Conservation (phyloP, 2,888 invertebrate species). For the Andrena hattorfiana region DNA sequence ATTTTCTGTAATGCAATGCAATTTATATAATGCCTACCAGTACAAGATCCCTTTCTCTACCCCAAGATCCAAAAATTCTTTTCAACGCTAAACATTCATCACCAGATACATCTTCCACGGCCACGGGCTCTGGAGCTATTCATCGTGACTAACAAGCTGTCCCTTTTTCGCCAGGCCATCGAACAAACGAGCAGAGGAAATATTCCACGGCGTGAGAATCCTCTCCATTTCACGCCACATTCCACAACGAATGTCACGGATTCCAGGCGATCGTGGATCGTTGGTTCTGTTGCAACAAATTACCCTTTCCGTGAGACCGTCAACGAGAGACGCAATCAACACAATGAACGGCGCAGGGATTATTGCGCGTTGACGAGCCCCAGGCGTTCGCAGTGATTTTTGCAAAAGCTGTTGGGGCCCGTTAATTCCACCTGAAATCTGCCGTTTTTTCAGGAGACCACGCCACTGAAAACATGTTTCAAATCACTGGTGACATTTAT, state of each 20-base stretch:
- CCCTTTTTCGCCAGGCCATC: conserved; percentile 6
- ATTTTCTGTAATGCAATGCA: too few species aligned
- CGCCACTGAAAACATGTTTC: not conserved
- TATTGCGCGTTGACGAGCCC: conserved; percentile 9
- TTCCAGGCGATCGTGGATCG: not conserved
- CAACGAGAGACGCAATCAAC: conserved; percentile 23
- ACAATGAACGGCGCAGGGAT: conserved; percentile 23
- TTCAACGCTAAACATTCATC: not conserved
- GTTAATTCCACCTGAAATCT: conserved; percentile 26
- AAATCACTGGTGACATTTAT: too few species aligned
- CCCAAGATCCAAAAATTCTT: not conserved
- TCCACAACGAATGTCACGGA: not conserved
- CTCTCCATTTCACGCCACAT: not conserved
- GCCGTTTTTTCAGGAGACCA: not conserved
- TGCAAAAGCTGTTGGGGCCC: conserved; percentile 6
- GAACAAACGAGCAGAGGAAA: not conserved
- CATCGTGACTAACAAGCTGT: conserved; percentile 1
- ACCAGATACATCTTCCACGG: not conserved
- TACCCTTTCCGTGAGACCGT: conserved; percentile 11
- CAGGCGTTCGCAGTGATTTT: conserved; percentile 18
- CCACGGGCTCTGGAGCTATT: not conserved
- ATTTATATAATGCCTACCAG: not conserved
- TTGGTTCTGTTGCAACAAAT: conserved; percentile 21
- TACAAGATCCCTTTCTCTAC: not conserved
- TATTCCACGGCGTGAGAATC: not conserved